Evolutionary conservation across 2,113 vertebrate species (phyloP), one percentile per base, ranked within the genome.

Genomic region (Cranoglanis bouderius): DNA sequence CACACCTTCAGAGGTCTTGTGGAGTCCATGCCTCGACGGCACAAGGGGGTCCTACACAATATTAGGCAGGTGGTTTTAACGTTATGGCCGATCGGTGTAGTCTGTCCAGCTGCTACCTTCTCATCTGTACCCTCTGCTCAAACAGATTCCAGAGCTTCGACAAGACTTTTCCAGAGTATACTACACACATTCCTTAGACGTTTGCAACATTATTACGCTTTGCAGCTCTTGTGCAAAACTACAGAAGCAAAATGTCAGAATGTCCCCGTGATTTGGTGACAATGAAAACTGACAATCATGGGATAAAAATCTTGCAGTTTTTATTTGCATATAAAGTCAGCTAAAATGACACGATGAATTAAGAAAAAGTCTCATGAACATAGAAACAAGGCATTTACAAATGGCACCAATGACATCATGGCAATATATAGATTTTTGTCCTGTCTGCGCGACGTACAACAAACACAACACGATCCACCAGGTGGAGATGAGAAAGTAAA

Each of bases 291-390:
- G 29, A 77, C 51, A 55, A 53, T 55, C 77, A 53, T 85, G 24
- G 32, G 82, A 59, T 96, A 97, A 96, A 97, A 97, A 97, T 97
- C 96, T 96, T 96, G 96, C 96, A 96, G 96, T 97, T 97, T 82
- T 97, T 91, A 97, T 97, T 97, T 97, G 96, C 96, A 97, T 97
- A 97, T 97, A 97, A 97, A 97, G 96, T 96, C 96, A 90, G 94
- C 96, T 97, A 97, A 97, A 96, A 97, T 97, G 96, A 95, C 96
- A 96, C 95, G 80, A 88, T 88, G 96, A 95, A 96, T 96, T 96
- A 97, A 96, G 96, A 97, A 96, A 97, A 96, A 96, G 96, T 94
- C 94, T 97, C 96, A 94, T 86, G 70, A 91, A 92, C 88, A 86
- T 90, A 88, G 67, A 95, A 92, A 96, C 94, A 95, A 93, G 95